phyloP scores from a whole-genome alignment of 2,888 invertebrate species.

The Uloborus plumipes region DNA sequence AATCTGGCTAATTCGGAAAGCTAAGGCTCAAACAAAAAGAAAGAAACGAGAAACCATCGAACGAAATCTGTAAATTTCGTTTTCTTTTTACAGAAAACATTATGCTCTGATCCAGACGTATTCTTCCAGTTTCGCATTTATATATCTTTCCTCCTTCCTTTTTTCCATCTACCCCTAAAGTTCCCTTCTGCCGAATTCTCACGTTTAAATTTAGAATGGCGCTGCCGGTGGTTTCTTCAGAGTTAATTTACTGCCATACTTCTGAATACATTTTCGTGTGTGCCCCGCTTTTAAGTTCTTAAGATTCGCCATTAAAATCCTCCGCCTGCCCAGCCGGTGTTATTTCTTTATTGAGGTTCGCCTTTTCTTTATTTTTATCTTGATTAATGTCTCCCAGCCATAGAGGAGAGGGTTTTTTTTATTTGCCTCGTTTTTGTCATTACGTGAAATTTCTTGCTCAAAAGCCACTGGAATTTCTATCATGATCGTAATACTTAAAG shows the following conservation, averaged over 20 bases:
- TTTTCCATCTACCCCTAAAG: constrained; percentile 21
- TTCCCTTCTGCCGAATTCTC: constrained; percentile 42
- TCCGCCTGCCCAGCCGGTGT: constrained; percentile 15
- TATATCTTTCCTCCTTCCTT: constrained; percentile 15
- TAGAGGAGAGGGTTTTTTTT: neutral
- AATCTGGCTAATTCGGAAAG: constrained; percentile 6
- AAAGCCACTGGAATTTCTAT: no score
- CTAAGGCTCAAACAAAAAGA: neutral
- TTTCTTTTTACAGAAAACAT: constrained; percentile 5
- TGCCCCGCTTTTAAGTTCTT: constrained; percentile 13
- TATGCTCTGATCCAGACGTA: constrained; percentile 27
- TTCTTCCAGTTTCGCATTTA: constrained; percentile 39
- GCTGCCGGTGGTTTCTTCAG: constrained; percentile 16
- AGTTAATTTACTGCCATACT: constrained; percentile 47
- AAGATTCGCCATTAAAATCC: constrained; percentile 33
- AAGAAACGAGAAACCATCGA: constrained; percentile 3
- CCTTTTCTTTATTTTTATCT: constrained; percentile 5
- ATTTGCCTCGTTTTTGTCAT: constrained; percentile 10
- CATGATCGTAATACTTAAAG: no score
- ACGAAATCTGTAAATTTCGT: constrained; percentile 5
- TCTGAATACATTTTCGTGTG: constrained; percentile 1
- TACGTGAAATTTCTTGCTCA: neutral
- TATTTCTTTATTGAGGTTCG: constrained; percentile 17
- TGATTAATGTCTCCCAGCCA: neutral
- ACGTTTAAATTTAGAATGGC: constrained; percentile 57